These are phyloP conservation scores for Kradibia gibbosae DNA, from an alignment of 1,140 invertebrate species.

Conservation along the genomic window DNA sequence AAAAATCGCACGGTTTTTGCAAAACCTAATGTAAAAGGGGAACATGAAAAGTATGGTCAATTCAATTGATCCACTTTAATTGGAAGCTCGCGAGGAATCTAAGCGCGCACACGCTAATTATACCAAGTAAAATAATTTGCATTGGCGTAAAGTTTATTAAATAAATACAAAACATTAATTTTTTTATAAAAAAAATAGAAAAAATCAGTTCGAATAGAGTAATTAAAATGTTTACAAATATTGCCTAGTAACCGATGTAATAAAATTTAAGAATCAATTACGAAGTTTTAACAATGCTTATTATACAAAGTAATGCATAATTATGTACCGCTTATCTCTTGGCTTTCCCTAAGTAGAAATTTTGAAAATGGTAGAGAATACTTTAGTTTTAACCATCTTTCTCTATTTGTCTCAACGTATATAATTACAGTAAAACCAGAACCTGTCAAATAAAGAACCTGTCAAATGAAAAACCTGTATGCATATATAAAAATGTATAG, in stretches of 20 bases:
- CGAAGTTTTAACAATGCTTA: not conserved
- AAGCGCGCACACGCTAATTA: not conserved
- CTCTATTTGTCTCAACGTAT: not conserved
- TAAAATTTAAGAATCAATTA: not conserved
- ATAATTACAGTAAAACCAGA: not conserved
- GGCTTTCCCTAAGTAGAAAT: not conserved
- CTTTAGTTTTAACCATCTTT: not conserved
- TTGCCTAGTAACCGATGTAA: not conserved
- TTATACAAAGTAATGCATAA: not conserved
- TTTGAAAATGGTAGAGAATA: not conserved
- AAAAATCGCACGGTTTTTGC: not conserved
- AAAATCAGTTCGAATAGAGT: not conserved
- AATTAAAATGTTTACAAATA: not conserved
- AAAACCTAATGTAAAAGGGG: not conserved
- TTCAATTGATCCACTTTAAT: not conserved
- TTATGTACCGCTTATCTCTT: not conserved
- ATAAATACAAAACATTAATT: too few relatives aligned
- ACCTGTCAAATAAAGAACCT: not conserved
- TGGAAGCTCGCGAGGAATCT: not conserved
- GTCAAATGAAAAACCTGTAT: not conserved
- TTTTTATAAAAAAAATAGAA: not conserved
- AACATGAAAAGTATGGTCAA: not conserved
- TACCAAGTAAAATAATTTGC: not conserved
- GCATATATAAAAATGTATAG: too few relatives aligned
- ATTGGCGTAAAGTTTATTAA: not conserved